Evolutionary conservation across 2,888 invertebrate genomes (phyloP), one percentile per base, ranked within the genome.

Genomic region (Asteroscopus sphinx): DNA sequence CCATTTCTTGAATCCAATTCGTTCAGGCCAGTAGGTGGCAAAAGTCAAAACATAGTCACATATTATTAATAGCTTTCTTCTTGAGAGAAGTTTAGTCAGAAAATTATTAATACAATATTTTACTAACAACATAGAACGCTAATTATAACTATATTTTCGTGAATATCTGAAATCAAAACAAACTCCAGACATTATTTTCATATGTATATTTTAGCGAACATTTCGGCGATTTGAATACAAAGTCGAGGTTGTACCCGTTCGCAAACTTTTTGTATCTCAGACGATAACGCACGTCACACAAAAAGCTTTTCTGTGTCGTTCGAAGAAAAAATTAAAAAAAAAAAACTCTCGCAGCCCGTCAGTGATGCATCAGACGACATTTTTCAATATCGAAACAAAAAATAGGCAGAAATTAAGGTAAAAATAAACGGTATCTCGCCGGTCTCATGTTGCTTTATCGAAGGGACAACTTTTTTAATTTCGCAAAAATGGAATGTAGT

Each of bases 261-360:
- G 79, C 79, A 69, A 80, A 72, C 73, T 87, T 87, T 90, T 88
- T 85, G 69, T 68, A 77, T 82, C 81, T 78, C 80, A 77, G 76
- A 74, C 86, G 93, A 92, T 93, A 93, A 92, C 87, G 82, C 82
- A 70, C 85, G 88, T 85, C 88, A 82, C 85, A 86, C 91, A 92
- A 93, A 93, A 89, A 94, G 94, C 94, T 89, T 94, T 93, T 93
- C 92, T 88, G 92, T 94, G 94, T 94, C 88, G 80, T 80, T 81
- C 80, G 75, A 74, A 71, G 78, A 81, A 82, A 82, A 86, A 83
- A 84, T 81, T 67, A 45, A 75, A 82, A 83, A 85, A 82, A 83
- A 85, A 85, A 77, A 78, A 77, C 66, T 72, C 48, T 21, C 53
- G 68, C 81, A 64, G 65, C 78, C 80, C 72, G 79, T 80, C 85